Percentiles rank a stretch among this genome's conserved stretches.
Evolutionary conservation across 2,888 invertebrate genomes (phyloP).

Genomic region (Hemithea aestivaria): DNA sequence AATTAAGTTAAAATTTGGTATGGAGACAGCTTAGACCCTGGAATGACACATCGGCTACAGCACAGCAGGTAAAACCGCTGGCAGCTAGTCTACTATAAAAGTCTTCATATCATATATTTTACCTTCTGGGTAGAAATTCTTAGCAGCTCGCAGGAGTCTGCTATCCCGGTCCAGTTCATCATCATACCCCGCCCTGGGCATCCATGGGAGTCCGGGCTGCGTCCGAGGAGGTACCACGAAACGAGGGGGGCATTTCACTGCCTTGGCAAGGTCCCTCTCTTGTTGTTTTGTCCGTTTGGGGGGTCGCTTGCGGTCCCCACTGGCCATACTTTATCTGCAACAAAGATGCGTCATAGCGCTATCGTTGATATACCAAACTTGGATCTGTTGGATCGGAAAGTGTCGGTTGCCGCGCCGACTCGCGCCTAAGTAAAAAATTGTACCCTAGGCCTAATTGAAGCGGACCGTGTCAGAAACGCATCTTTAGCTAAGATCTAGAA

Average conservation of each 20-base stretch:
- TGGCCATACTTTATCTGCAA: conserved; percentile 41
- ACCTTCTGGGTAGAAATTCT: conserved; percentile 67
- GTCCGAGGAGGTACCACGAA: conserved; percentile 42
- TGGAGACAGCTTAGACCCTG: too few species aligned
- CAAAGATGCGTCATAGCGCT: background rate
- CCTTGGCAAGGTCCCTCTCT: conserved; percentile 27
- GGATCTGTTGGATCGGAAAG: too few species aligned
- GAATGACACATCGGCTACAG: too few species aligned
- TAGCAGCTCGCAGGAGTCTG: conserved; percentile 50
- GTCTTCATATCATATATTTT: background rate
- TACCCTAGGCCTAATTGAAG: too few species aligned
- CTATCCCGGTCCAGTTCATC: conserved; percentile 58
- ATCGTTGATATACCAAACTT: conserved; percentile 9
- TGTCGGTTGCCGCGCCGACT: too few species aligned
- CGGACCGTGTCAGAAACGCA: conserved; percentile 14
- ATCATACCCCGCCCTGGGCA: conserved; percentile 65
- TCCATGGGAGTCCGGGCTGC: conserved; percentile 42
- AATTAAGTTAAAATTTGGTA: too few species aligned
- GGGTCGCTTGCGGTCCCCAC: conserved; percentile 49
- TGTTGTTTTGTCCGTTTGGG: conserved; percentile 25
- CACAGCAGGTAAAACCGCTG: too few species aligned
- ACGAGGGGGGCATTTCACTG: conserved; percentile 48
- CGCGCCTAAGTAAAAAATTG: too few species aligned
- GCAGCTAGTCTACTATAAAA: too few species aligned
- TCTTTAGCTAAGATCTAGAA: too few species aligned